These are phyloP conservation scores for Suillia variegata DNA, from an alignment of 2,888 invertebrate genomes.

Conservation along the genomic window DNA sequence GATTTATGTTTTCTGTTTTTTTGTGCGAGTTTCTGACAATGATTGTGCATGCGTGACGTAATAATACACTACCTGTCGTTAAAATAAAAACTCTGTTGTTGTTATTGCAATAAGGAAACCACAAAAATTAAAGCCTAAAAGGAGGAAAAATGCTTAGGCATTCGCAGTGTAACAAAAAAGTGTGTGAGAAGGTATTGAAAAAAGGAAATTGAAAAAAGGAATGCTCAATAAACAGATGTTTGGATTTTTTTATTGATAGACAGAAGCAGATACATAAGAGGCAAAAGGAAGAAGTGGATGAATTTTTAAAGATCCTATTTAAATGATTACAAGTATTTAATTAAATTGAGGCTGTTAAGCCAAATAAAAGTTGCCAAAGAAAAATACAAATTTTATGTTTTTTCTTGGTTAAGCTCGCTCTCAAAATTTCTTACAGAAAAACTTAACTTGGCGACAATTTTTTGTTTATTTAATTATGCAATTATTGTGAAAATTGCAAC, in stretches of 20 bases:
- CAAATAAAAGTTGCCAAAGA: no score
- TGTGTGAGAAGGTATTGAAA: not conserved
- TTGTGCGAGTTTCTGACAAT: constrained; percentile 5
- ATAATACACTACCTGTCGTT: constrained; percentile 17
- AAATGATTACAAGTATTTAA: no score
- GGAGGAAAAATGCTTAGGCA: not conserved
- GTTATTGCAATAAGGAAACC: constrained; percentile 5
- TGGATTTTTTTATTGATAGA: no score
- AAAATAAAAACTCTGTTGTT: not conserved
- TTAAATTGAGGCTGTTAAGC: no score
- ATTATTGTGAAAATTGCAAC: no score
- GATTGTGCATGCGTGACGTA: constrained; percentile 23
- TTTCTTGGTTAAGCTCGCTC: no score
- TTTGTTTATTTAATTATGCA: no score
- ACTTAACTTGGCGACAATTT: no score
- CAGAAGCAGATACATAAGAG: no score
- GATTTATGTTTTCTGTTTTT: not conserved
- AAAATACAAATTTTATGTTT: no score
- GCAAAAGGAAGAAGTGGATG: no score
- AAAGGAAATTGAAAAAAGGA: not conserved
- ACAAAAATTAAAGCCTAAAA: constrained; percentile 15
- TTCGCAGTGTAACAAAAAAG: not conserved
- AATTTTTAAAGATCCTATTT: no score
- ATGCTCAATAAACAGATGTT: constrained; percentile 2
- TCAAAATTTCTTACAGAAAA: not conserved